Evolutionary conservation across 2,113 vertebrate genomes (phyloP).

Genomic region (Phrynosoma blainvillii): DNA sequence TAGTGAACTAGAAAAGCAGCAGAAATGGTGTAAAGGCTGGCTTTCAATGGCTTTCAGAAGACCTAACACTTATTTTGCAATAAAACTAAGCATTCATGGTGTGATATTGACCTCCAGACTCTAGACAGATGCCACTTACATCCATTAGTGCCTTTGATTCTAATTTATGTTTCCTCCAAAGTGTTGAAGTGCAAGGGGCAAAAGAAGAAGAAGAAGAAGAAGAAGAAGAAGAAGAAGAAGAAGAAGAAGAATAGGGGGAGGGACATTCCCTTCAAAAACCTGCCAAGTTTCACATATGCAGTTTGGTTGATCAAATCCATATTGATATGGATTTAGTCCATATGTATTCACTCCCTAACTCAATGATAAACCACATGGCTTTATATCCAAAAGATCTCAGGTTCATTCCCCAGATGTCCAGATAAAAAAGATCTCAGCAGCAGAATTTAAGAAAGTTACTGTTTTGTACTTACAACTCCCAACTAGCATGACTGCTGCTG

Average conservation of each 20-base stretch:
- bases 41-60: not conserved
- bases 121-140: not conserved
- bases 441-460: not conserved
- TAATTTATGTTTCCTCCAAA: not conserved
- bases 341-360: not conserved
- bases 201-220: not conserved
- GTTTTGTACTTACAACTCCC: too few species aligned
- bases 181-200: not conserved
- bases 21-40: not conserved
- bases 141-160: slow-evolving; percentile 20
- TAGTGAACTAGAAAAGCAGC: not conserved
- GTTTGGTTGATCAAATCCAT: slow-evolving; percentile 1
- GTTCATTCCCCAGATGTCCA: not conserved
- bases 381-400: not conserved
- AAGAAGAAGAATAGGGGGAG: too few species aligned
- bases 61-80: not conserved
- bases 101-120: not conserved
- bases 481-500: too few species aligned
- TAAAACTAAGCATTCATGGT: not conserved
- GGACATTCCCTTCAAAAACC: not conserved
- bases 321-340: not conserved
- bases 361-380: not conserved
- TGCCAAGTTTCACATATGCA: not conserved
- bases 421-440: not conserved
- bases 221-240: too few species aligned